phyloP scores from a whole-genome alignment of 2,797 vertebrate species.

The Eulemur rubriventer region DNA sequence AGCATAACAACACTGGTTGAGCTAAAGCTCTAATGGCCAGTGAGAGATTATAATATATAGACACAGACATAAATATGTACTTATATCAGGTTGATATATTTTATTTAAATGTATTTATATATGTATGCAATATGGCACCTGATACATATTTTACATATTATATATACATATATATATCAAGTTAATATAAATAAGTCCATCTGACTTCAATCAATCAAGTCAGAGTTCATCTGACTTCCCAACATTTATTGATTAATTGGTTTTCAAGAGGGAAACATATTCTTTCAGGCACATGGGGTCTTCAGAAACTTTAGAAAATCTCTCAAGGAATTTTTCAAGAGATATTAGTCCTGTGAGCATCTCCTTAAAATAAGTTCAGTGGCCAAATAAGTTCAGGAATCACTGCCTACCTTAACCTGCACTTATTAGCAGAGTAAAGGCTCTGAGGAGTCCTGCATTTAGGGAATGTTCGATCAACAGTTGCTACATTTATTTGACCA shows the following conservation, averaged over 20 bases:
- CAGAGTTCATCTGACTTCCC: conserved; percentile 16
- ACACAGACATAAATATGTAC: neutral
- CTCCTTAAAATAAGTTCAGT: neutral
- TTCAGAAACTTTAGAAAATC: neutral
- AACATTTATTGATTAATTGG: neutral
- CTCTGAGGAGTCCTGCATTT: conserved; percentile 17
- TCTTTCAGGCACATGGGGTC: neutral
- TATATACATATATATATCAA: neutral
- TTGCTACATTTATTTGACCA: neutral
- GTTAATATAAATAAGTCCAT: neutral
- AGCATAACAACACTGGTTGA: neutral
- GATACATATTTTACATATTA: neutral
- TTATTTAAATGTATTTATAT: neutral
- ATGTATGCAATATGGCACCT: neutral
- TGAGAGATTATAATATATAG: neutral
- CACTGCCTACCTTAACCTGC: neutral
- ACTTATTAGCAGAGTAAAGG: neutral
- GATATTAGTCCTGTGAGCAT: neutral
- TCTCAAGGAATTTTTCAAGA: conserved; percentile 34
- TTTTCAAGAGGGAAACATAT: conserved; percentile 35
- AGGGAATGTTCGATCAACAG: neutral
- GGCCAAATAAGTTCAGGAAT: neutral
- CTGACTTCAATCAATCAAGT: conserved; percentile 22
- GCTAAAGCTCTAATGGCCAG: neutral
- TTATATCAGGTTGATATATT: neutral